Evolutionary conservation across 1,140 invertebrate species (phyloP).

Genomic region (Sycophila sp.): DNA sequence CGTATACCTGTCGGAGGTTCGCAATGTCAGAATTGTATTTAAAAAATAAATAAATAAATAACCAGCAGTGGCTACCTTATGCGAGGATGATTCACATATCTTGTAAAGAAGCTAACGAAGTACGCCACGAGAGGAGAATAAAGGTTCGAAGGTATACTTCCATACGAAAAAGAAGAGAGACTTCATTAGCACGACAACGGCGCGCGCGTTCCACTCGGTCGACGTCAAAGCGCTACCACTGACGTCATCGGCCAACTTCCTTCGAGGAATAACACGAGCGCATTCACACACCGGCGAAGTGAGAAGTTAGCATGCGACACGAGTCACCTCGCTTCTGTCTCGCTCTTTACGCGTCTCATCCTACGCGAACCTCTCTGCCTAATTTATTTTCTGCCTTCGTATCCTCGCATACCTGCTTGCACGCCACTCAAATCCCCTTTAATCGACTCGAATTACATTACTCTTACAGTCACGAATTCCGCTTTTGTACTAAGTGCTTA

Average conservation of each 20-base stretch:
- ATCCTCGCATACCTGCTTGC: too few species aligned
- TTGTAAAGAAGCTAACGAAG: neutral
- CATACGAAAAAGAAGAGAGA: slow-evolving; percentile 3
- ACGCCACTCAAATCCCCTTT: too few species aligned
- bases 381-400: too few species aligned
- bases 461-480: too few species aligned
- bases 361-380: neutral
- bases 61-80: too few species aligned
- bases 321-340: neutral
- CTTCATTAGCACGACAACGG: neutral
- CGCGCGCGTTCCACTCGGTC: slow-evolving; percentile 1
- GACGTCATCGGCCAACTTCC: slow-evolving; percentile 7
- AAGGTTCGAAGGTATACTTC: neutral
- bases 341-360: neutral
- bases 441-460: too few species aligned
- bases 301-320: neutral
- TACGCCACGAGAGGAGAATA: neutral
- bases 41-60: too few species aligned
- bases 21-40: too few species aligned
- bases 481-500: too few species aligned
- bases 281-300: neutral
- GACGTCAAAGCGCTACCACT: slow-evolving; percentile 3
- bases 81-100: too few species aligned
- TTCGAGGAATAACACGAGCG: neutral
- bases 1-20: too few species aligned